Conservation (phyloP, 2,888 invertebrate species). For the Nesidiocoris tenuis region DNA sequence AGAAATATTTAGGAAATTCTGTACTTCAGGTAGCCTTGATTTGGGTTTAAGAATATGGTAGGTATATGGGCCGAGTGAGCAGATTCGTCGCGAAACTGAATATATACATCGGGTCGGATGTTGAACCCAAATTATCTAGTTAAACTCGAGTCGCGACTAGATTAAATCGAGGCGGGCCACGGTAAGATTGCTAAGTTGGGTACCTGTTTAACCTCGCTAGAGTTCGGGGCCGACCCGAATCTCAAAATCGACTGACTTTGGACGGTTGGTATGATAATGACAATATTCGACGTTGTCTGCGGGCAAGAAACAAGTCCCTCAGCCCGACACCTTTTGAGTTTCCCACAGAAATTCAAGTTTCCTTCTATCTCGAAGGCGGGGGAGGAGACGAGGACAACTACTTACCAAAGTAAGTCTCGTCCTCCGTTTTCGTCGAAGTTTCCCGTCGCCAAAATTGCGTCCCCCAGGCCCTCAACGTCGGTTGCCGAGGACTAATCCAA, state of each 20-base stretch:
- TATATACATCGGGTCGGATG: too few species aligned
- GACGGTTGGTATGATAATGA: constrained; percentile 11
- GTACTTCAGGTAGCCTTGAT: too few species aligned
- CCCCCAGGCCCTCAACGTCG: not conserved
- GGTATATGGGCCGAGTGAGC: too few species aligned
- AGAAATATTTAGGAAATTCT: too few species aligned
- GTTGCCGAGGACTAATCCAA: constrained; percentile 25
- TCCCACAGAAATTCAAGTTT: constrained; percentile 24
- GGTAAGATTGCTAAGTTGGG: not conserved
- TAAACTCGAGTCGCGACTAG: not conserved
- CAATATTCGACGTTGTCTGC: constrained; percentile 12
- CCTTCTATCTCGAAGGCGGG: not conserved
- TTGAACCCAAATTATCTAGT: not conserved
- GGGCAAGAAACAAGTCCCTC: constrained; percentile 9
- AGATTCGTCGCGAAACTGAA: too few species aligned
- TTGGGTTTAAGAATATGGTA: too few species aligned
- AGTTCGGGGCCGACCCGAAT: not conserved
- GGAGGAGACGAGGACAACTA: constrained; percentile 27
- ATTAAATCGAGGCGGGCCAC: not conserved
- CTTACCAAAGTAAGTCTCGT: constrained; percentile 33
- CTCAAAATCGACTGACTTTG: not conserved
- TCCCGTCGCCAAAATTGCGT: constrained; percentile 19
- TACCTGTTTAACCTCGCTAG: not conserved
- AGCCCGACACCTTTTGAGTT: not conserved
- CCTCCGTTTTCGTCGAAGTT: constrained; percentile 26